These are phyloP conservation scores for Rousettus madagascariensis DNA, from an alignment of 2,797 vertebrate species.

Conservation along the genomic window DNA sequence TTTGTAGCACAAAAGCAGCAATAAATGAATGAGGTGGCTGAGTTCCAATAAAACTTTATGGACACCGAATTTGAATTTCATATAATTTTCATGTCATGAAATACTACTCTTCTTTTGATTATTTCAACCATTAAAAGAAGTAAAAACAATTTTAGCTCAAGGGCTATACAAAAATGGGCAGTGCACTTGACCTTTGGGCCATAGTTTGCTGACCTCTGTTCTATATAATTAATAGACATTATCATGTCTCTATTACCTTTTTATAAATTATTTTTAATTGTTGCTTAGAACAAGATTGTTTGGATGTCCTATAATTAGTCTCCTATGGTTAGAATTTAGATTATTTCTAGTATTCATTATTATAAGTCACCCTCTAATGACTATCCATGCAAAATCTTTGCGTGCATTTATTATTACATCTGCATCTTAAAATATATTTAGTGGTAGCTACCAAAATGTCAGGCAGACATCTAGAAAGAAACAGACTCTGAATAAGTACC, in stretches of 20 bases:
- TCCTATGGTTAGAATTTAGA: not conserved
- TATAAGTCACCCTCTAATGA: not conserved
- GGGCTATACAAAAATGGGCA: not conserved
- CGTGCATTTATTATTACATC: not conserved
- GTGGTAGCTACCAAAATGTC: not conserved
- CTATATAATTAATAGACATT: not conserved
- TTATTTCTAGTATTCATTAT: not conserved
- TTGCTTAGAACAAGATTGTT: not conserved
- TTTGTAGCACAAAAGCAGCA: not conserved
- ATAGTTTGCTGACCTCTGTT: not conserved
- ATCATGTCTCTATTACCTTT: not conserved
- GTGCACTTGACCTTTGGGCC: not conserved
- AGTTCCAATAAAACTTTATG: not conserved
- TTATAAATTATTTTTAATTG: not conserved
- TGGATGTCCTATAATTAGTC: conserved; percentile 9
- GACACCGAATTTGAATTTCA: not conserved
- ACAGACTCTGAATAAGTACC: not conserved
- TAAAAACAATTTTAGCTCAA: not conserved
- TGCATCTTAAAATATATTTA: not conserved
- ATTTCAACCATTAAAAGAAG: not conserved
- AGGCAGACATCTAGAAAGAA: not conserved
- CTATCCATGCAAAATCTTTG: not conserved
- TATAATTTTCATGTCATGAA: not conserved
- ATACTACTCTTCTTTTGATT: not conserved
- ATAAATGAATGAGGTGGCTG: not conserved